Evolutionary conservation across 2,797 vertebrate genomes (phyloP), one percentile per base, ranked within the genome.

Genomic region (Clarias laeviceps): DNA sequence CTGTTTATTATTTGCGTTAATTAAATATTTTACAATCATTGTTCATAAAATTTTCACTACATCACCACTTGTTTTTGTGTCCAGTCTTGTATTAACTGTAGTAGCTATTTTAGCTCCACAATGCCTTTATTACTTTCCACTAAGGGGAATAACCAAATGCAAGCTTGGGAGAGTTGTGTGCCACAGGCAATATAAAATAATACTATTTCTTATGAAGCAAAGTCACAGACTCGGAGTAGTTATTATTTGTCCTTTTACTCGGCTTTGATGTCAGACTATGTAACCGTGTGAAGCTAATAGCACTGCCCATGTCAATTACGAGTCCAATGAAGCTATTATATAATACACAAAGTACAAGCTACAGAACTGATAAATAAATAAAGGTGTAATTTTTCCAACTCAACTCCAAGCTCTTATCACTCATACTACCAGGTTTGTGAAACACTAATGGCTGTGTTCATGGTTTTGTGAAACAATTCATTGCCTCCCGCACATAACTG

Each of bases 261-360:
- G 88, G 68, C 24, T 85, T 91, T 90, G 80, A 88, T 91, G 92
- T 94, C 91, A 91, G 91, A 89, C 37, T 8, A 5, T 85, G 78
- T 83, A 88, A 89, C 83, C 80, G 84, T 87, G 88, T 79, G 87
- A 90, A 89, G 91, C 93, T 90, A 91, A 92, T 88, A 87, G 87
- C 88, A 91, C 86, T 86, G 76, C 81, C 78, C 85, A 83, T 50
- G n/a, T 84, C 68, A 59, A 56, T 85, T 82, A 87, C 78, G 84
- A 66, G 82, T 82, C 32, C 86, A 40, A 56, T 78, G 57, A 86
- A 73, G 24, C 24, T 61, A 72, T 65, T 50, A 32, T 77, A 50
- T 76, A 57, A 50, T 62, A 57, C 50, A 50, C 68, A 59, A 57
- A 76, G 54, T 66, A 78, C 32, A 34, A 68, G 73, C 0, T 76